Base-by-base conservation (phyloP, 2,113 vertebrate species). In the Archocentrus centrarchus region DNA sequence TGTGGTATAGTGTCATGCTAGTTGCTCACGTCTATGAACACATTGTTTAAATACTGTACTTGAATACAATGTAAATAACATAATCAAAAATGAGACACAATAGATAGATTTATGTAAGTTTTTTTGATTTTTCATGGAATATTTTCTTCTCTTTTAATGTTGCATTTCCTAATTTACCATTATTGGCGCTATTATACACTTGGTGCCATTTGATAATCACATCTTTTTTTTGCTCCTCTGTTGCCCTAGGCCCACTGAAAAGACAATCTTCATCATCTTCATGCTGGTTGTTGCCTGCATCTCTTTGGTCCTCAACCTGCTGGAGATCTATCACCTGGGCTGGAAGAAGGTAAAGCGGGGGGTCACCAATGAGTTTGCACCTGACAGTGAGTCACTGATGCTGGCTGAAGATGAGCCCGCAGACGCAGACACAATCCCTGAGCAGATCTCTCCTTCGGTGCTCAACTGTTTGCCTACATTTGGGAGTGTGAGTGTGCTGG, bases 331-430 rank as follows among this genome's bases (percentile, higher is more conserved):
- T 84, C 98, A 99, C 93, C 94, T 99, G 92, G 98, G 97, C 66
- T 98, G 98, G 97, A 99, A 97, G 93, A 98, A 98, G 82, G 95
- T 98, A 22, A 98, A 97, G 83, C 97, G 97, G 84, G 97, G 97
- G 1, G 92, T 98, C 91, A 96, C 94, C 75, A 97, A 94, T 50
- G 94, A 94, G 58, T 96, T 95, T 59, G 83, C 63, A 27, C 91
- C 94, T 2, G 95, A 96, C 62, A 85, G 77, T 58, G 84, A 93
- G 84, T 93, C 88, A 0, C 79, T 93, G 55, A 53, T 61, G 22
- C 87, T 92, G 7, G 87, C 84, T 9, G 61, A 61, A 4, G 82
- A 87, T 3, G 86, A 79, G 59, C 86, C 80, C 1, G 81, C 83
- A 9, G 90, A 93, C 2, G 27, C 89, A 0, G 91, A 93, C 47